Evolutionary conservation across 2,113 vertebrate genomes (phyloP).

Genomic region (Varanus komodoensis): DNA sequence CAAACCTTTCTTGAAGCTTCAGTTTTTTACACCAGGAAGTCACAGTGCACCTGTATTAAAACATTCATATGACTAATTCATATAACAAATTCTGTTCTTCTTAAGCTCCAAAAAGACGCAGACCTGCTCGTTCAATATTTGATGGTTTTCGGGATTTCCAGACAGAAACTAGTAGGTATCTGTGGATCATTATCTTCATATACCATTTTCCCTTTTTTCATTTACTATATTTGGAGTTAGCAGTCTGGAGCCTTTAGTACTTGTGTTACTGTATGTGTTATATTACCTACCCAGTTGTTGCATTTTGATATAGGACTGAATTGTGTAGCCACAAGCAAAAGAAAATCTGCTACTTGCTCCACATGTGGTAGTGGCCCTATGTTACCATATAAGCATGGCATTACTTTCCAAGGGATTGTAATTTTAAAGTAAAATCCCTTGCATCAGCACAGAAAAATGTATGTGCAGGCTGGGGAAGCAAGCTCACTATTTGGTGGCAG

Average conservation of each 20-base stretch:
- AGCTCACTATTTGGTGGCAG: background rate
- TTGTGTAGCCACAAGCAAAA: background rate
- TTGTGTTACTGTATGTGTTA: too few species aligned
- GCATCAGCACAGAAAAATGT: background rate
- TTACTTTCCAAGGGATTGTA: background rate
- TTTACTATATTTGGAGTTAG: background rate
- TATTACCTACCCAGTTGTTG: background rate
- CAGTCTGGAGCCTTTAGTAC: background rate
- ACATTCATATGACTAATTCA: conserved; percentile 12
- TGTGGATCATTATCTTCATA: conserved; percentile 55
- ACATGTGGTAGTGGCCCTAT: background rate
- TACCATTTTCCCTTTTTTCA: background rate
- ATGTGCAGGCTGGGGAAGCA: background rate
- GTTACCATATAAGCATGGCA: background rate
- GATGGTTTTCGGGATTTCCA: conserved; percentile 99
- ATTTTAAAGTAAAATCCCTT: background rate
- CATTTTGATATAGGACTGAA: background rate
- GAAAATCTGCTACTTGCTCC: too few species aligned
- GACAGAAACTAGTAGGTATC: conserved; percentile 95
- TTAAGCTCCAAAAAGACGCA: conserved; percentile 94
- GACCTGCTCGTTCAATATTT: conserved; percentile 97
- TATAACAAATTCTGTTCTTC: conserved; percentile 47
- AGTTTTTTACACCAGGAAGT: rapidly evolving
- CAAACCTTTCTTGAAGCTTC: background rate
- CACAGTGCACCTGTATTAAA: background rate